These are phyloP conservation scores for Leptinotarsa undecemlineata DNA, from an alignment of 1,140 invertebrate genomes.

Conservation along the genomic window DNA sequence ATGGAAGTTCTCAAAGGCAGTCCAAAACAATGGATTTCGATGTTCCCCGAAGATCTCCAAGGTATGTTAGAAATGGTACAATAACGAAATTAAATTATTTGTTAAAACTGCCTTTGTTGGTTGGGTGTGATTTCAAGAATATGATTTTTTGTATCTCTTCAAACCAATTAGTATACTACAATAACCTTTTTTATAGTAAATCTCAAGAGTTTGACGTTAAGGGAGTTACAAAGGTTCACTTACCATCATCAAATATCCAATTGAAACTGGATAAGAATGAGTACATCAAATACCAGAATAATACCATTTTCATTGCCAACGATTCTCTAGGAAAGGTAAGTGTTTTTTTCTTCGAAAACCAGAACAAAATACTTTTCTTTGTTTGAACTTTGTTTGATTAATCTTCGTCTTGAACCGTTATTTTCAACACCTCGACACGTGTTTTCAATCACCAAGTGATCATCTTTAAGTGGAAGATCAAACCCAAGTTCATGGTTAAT, in stretches of 20 bases:
- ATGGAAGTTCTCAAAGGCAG: slow-evolving; percentile 2
- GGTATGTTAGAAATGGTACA: not conserved
- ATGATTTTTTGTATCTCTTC: too few species aligned
- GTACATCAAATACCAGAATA: slow-evolving; percentile 29
- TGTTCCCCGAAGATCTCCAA: slow-evolving; percentile 18
- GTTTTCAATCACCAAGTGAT: too few species aligned
- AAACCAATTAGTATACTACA: too few species aligned
- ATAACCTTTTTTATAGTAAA: not conserved
- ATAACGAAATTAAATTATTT: not conserved
- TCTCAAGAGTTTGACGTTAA: not conserved
- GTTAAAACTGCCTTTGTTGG: not conserved
- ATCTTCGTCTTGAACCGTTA: too few species aligned
- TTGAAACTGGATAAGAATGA: slow-evolving; percentile 11
- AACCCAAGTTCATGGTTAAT: too few species aligned
- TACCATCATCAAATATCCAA: not conserved
- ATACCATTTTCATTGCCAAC: slow-evolving; percentile 31
- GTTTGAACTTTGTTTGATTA: too few species aligned
- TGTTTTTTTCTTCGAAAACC: not conserved
- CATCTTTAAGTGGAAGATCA: too few species aligned
- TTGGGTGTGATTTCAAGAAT: too few species aligned
- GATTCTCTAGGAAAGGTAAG: slow-evolving; percentile 16
- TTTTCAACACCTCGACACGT: too few species aligned
- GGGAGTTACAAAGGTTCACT: slow-evolving; percentile 15
- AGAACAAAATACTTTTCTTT: too few species aligned
- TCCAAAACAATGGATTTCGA: slow-evolving; percentile 39